A percentile compares a stretch with the other conserved stretches of the same genome.
These are phyloP conservation scores for Melanaphis sacchari DNA, from an alignment of 1,140 invertebrate species.

Conservation along the genomic window DNA sequence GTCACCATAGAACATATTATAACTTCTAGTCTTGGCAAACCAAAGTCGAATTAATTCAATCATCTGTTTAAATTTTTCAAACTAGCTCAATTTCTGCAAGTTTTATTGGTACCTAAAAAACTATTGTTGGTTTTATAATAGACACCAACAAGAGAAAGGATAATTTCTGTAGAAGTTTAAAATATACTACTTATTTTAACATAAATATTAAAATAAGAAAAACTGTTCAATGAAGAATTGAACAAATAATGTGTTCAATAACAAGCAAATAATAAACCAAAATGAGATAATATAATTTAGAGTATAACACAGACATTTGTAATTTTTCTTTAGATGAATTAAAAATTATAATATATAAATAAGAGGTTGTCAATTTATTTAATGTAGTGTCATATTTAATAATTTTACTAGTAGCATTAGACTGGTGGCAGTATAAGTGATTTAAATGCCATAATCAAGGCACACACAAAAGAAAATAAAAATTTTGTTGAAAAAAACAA, in stretches of 20 bases:
- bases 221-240: conserved; percentile 13
- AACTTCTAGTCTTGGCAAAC: no score
- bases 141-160: no score
- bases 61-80: no score
- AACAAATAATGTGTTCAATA: background rate
- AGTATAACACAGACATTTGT: conserved; percentile 41
- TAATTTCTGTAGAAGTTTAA: background rate
- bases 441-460: conserved; percentile 41
- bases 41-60: no score
- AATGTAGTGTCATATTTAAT: conserved; percentile 32
- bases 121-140: no score
- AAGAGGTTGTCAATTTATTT: conserved; percentile 39
- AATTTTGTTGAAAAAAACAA: conserved; percentile 35
- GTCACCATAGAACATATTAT: no score
- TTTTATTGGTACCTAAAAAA: no score
- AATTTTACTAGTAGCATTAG: conserved; percentile 48
- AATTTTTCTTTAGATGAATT: conserved; percentile 15
- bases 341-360: conserved; percentile 42
- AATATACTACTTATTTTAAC: background rate
- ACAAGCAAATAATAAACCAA: conserved; percentile 47
- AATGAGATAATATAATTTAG: conserved; percentile 19
- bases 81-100: no score
- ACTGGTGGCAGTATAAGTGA: conserved; percentile 37
- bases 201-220: conserved; percentile 27
- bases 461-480: conserved; percentile 36